Evolutionary conservation across 2,797 vertebrate genomes (phyloP).

Genomic region (Periophthalmus magnuspinnatus): DNA sequence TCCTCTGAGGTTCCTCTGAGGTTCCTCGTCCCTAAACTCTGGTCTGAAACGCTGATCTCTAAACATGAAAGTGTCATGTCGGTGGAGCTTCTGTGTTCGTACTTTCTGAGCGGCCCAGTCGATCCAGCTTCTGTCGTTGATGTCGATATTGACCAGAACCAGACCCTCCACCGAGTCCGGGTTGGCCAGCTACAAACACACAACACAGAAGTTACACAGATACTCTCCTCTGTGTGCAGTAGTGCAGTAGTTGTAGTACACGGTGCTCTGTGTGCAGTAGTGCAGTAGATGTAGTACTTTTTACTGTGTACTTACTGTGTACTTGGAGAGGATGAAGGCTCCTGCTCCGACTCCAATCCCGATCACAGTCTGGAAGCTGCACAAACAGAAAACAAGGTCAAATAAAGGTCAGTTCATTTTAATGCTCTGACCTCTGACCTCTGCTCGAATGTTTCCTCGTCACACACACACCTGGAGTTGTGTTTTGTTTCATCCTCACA

Average conservation of each 20-base stretch:
- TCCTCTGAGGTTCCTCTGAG: too few relatives aligned
- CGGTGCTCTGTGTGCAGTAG: too few relatives aligned
- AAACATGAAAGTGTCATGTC: background rate
- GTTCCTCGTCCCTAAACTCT: too few relatives aligned
- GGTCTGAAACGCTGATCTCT: too few relatives aligned
- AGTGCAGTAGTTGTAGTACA: too few relatives aligned
- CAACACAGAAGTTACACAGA: background rate
- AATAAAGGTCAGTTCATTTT: too few relatives aligned
- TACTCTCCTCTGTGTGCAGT: too few relatives aligned
- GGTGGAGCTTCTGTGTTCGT: background rate
- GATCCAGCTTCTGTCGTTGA: slow-evolving; percentile 88
- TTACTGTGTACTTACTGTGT: slow-evolving; percentile 80
- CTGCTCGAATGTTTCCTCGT: too few relatives aligned
- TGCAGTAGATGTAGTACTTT: too few relatives aligned
- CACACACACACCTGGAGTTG: too few relatives aligned
- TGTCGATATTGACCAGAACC: slow-evolving; percentile 89
- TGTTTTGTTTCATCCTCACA: too few relatives aligned
- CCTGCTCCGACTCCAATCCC: slow-evolving; percentile 90
- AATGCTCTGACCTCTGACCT: too few relatives aligned
- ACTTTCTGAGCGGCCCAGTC: slow-evolving; percentile 95
- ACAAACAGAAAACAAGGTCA: background rate
- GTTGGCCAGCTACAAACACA: slow-evolving; percentile 73
- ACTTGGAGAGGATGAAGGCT: slow-evolving; percentile 85
- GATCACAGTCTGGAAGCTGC: slow-evolving; percentile 87
- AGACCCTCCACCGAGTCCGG: slow-evolving; percentile 87